phyloP scores from a whole-genome alignment of 92 coral and sea anemone species.

The Siderastrea radians region DNA sequence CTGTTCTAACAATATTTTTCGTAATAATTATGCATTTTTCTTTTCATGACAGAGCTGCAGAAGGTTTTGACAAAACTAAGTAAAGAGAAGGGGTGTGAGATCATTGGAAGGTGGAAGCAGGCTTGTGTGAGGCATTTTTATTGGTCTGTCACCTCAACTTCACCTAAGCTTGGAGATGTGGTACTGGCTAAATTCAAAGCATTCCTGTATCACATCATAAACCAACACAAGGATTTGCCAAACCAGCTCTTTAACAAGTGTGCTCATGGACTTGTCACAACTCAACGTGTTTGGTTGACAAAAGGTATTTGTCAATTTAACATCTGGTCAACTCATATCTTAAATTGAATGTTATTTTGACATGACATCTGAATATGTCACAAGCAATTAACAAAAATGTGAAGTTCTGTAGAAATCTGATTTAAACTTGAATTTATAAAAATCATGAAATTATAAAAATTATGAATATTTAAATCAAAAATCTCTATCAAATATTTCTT shows the following conservation, averaged over 20 bases:
- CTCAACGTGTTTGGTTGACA: conserved; percentile 63
- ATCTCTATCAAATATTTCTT: no score
- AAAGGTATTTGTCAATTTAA: conserved; percentile 14
- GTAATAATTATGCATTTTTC: not conserved
- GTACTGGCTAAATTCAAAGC: conserved; percentile 67
- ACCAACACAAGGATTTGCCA: conserved; percentile 58
- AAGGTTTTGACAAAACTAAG: conserved; percentile 66
- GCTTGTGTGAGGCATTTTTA: conserved; percentile 81
- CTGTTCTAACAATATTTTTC: no score
- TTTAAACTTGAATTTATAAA: no score
- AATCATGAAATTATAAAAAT: no score
- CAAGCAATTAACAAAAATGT: no score
- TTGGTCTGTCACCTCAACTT: conserved; percentile 77
- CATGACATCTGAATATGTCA: no score
- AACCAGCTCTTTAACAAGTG: conserved; percentile 54
- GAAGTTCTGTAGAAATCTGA: no score
- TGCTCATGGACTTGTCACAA: conserved; percentile 41
- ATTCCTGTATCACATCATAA: conserved; percentile 59
- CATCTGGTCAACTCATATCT: no score
- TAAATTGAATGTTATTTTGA: no score
- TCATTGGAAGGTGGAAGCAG: conserved; percentile 66
- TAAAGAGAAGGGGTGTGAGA: conserved; percentile 71
- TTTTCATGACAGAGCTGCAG: conserved; percentile 64
- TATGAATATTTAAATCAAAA: no score
- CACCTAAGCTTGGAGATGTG: conserved; percentile 46